phyloP scores from a whole-genome alignment of 2,888 invertebrate species.

The Zele albiditarsus region DNA sequence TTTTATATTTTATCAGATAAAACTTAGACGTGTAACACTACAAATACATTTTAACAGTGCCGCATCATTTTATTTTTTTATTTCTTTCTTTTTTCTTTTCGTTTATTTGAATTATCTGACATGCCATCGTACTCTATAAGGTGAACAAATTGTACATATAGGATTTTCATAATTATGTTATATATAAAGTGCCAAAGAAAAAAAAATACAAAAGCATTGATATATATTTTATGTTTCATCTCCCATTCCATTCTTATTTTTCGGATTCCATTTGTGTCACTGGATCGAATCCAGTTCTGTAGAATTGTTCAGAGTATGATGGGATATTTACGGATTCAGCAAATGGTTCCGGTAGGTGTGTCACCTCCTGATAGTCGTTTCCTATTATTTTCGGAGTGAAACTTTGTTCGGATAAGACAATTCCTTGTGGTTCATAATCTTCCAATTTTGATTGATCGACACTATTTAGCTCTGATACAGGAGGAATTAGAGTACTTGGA shows the following conservation, averaged over 20 bases:
- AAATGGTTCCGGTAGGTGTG: too few species aligned
- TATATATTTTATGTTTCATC: constrained; percentile 21
- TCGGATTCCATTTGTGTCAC: neutral
- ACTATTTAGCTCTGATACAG: too few species aligned
- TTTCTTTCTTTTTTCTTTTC: constrained; percentile 19
- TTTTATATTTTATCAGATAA: constrained; percentile 20
- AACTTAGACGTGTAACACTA: constrained; percentile 28
- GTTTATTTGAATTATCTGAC: neutral
- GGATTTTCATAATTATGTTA: constrained; percentile 60
- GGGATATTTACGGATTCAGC: too few species aligned
- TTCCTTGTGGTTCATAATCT: too few species aligned
- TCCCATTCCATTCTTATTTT: neutral
- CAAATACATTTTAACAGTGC: neutral
- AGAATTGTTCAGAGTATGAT: too few species aligned
- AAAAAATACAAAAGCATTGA: constrained; percentile 28
- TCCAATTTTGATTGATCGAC: too few species aligned
- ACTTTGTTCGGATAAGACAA: too few species aligned
- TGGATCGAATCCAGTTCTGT: too few species aligned
- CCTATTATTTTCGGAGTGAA: too few species aligned
- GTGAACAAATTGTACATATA: constrained; percentile 64
- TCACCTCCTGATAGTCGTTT: too few species aligned
- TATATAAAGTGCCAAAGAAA: constrained; percentile 72
- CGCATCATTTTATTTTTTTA: constrained; percentile 23
- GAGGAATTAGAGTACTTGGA: too few species aligned
- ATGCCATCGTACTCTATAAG: constrained; percentile 67